Conservation (phyloP, 2,113 vertebrate genomes). For the Toxotes jaculatrix region DNA sequence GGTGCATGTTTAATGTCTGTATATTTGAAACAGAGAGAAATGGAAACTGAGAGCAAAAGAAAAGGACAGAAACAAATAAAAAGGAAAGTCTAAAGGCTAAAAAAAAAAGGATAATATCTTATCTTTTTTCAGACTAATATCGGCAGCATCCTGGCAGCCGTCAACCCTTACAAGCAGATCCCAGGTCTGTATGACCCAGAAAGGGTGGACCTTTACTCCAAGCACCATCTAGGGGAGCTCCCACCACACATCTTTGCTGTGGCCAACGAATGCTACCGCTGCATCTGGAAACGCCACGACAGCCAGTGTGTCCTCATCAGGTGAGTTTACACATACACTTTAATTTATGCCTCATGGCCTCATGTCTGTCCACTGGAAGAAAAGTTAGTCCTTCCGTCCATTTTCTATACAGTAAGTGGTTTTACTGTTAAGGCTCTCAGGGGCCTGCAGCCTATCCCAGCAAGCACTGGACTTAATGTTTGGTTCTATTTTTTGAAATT, state of each 20-base stretch:
- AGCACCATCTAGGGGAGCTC: constrained; percentile 91
- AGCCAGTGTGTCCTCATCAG: constrained; percentile 95
- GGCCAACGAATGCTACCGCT: constrained; percentile 94
- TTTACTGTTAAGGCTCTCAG: background rate
- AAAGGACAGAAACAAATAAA: background rate
- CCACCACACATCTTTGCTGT: constrained; percentile 93
- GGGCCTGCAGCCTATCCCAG: background rate
- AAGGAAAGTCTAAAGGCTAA: background rate
- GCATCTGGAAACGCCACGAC: constrained; percentile 94
- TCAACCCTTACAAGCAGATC: constrained; percentile 93
- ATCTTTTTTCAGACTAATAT: constrained; percentile 89
- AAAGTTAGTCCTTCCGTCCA: background rate
- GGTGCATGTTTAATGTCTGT: background rate
- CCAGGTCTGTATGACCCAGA: constrained; percentile 87
- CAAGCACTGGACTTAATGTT: background rate
- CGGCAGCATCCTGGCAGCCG: constrained; percentile 92
- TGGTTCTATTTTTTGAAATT: background rate
- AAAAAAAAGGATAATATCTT: background rate
- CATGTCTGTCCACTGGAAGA: background rate
- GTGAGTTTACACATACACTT: constrained; percentile 69
- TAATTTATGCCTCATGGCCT: background rate
- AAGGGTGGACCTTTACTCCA: constrained; percentile 89
- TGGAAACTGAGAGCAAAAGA: background rate
- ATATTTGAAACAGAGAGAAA: background rate
- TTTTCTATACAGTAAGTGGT: background rate